Conservation (phyloP, 2,888 invertebrate species). For the Yponomeuta plumbellus region DNA sequence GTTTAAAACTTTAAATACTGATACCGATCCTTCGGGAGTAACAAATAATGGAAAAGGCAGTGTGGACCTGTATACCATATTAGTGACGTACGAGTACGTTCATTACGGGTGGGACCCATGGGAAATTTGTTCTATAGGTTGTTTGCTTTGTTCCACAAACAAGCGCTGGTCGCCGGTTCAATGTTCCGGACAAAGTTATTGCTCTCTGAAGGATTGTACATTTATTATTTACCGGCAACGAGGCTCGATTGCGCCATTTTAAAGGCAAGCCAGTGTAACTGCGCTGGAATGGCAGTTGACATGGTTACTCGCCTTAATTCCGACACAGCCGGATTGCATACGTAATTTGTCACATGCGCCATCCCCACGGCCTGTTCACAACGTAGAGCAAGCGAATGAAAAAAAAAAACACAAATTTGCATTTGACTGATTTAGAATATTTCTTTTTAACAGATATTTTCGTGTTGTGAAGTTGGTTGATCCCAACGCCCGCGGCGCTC, state of each 20-base stretch:
- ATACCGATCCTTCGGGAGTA: background rate
- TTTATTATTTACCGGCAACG: constrained; percentile 16
- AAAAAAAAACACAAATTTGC: no score
- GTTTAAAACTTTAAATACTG: background rate
- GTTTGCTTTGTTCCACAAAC: constrained; percentile 61
- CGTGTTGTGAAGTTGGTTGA: no score
- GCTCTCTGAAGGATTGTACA: constrained; percentile 28
- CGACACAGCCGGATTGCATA: no score
- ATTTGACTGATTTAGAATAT: no score
- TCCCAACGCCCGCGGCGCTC: no score
- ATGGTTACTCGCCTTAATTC: no score
- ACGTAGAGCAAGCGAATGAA: no score
- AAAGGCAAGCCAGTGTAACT: background rate
- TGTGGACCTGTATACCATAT: background rate
- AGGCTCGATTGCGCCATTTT: background rate
- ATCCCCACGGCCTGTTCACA: no score
- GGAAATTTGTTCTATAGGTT: constrained; percentile 66
- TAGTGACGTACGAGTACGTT: constrained; percentile 2
- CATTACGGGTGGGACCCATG: constrained; percentile 34
- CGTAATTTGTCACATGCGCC: no score
- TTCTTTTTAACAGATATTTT: no score
- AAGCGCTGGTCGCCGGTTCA: constrained; percentile 39
- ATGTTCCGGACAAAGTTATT: constrained; percentile 43
- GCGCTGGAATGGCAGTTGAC: no score
- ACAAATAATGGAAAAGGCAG: background rate